Evolutionary conservation across 2,888 invertebrate genomes (phyloP).

Genomic region (Venustoraphidia nigricollis): DNA sequence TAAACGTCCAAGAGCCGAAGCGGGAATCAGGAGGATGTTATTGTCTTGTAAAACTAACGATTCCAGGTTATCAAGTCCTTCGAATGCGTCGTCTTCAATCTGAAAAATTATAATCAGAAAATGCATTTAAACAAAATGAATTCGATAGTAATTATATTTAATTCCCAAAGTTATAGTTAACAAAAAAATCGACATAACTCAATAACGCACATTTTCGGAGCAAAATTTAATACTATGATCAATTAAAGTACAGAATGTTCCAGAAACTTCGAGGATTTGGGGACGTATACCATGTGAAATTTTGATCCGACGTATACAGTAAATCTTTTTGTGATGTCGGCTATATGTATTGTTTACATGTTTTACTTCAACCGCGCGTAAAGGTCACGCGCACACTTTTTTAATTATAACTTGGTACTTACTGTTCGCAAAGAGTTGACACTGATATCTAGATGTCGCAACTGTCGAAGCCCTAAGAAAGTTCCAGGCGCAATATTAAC

Average conservation of each 20-base stretch:
- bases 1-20: conserved; percentile 65
- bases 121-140: conserved; percentile 5
- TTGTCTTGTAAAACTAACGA: conserved; percentile 71
- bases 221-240: too few species aligned
- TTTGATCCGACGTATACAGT: too few species aligned
- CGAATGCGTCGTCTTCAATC: conserved; percentile 81
- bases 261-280: too few species aligned
- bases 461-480: conserved; percentile 54
- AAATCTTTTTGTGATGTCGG: too few species aligned
- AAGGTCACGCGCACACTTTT: background rate
- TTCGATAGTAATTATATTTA: background rate
- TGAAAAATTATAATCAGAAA: conserved; percentile 24
- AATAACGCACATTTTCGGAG: too few species aligned
- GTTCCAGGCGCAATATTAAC: conserved; percentile 69
- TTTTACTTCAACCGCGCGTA: background rate
- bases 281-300: background rate
- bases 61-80: conserved; percentile 62
- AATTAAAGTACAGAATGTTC: too few species aligned
- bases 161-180: too few species aligned
- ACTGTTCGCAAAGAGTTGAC: conserved; percentile 78
- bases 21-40: conserved; percentile 72
- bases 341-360: too few species aligned
- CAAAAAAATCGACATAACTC: background rate
- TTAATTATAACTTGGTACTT: conserved; percentile 22
- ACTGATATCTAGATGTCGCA: conserved; percentile 65